A percentile compares a stretch with the other conserved stretches of the same genome.
phyloP scores from a whole-genome alignment of 2,113 vertebrate species.

The Nicator chloris region DNA sequence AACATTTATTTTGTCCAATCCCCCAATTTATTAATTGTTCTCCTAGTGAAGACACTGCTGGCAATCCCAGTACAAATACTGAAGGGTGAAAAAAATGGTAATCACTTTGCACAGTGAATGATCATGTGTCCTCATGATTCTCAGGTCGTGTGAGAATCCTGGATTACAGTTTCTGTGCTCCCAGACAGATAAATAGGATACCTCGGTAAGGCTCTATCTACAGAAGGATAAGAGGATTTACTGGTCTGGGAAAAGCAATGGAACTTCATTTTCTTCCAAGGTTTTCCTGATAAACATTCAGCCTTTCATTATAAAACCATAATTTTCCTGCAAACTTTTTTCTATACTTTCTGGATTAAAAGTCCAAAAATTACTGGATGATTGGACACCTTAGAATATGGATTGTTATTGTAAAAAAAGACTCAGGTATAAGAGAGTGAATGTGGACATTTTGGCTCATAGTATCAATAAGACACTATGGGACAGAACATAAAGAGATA shows the following conservation, averaged over 20 bases:
- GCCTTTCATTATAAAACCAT: not conserved
- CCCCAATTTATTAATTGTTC: not conserved
- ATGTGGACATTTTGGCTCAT: not conserved
- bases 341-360: not conserved
- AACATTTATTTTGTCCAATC: not conserved
- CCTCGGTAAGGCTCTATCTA: not conserved
- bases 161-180: not conserved
- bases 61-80: not conserved
- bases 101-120: not conserved
- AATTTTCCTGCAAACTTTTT: not conserved
- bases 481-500: not conserved
- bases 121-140: not conserved
- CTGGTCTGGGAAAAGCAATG: not conserved
- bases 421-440: not conserved
- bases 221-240: not conserved
- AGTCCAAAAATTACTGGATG: not conserved
- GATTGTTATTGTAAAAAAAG: not conserved
- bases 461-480: not conserved
- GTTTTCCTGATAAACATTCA: not conserved
- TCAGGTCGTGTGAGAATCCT: not conserved
- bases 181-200: not conserved
- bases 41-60: not conserved
- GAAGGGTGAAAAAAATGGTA: not conserved
- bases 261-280: not conserved
- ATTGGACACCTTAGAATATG: not conserved